Evolutionary conservation across 2,113 vertebrate genomes (phyloP).

Genomic region (Anser brachyrhynchus): DNA sequence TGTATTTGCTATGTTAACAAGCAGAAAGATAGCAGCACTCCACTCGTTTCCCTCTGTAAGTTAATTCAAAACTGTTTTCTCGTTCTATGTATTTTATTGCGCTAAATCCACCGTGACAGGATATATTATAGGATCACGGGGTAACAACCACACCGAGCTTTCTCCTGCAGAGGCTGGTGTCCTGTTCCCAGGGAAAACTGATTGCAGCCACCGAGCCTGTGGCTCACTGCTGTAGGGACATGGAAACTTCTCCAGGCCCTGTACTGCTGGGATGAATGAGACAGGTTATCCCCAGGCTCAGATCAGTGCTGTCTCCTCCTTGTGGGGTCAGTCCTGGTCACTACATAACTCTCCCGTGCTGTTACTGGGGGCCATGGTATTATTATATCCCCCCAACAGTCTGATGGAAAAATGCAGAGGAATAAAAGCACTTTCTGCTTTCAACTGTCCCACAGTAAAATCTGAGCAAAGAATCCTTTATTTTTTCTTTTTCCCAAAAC

Average conservation of each 20-base stretch:
- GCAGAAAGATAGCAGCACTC: neutral
- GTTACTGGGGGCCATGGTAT: neutral
- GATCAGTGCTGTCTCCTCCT: fast-evolving
- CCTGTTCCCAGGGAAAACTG: neutral
- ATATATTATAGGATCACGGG: neutral
- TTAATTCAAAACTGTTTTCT: neutral
- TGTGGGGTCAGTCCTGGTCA: neutral
- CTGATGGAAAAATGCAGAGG: neutral
- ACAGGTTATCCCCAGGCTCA: neutral
- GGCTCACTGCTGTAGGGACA: neutral
- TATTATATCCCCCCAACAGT: neutral
- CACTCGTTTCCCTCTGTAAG: neutral
- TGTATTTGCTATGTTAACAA: neutral
- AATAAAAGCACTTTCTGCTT: neutral
- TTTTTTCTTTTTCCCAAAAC: neutral
- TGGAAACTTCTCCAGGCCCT: neutral
- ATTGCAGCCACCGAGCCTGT: neutral
- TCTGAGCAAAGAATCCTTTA: neutral
- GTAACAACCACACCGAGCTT: neutral
- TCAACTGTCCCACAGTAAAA: neutral
- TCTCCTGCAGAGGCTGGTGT: neutral
- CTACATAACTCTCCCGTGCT: neutral
- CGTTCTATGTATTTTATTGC: neutral
- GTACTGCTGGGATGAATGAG: neutral
- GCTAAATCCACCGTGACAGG: neutral